Evolutionary conservation across 2,888 invertebrate species (phyloP).

Genomic region (Callosobruchus maculatus): DNA sequence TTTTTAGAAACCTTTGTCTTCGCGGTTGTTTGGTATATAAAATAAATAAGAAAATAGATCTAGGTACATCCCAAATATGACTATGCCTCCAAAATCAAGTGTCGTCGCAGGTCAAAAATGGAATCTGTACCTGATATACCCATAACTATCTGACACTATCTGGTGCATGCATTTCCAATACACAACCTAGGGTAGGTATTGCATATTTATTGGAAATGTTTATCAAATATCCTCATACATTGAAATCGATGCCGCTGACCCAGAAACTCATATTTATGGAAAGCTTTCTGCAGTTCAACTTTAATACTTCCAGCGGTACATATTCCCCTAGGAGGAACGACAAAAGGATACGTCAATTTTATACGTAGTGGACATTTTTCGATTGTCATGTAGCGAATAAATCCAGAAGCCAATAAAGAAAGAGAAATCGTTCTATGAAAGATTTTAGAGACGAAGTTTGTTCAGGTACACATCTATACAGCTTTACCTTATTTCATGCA

Average conservation of each 20-base stretch:
- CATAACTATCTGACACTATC: background rate
- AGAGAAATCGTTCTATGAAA: too few relatives aligned
- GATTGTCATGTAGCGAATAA: background rate
- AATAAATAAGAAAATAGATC: too few relatives aligned
- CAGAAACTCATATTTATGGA: background rate
- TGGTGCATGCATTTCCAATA: background rate
- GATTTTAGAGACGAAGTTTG: too few relatives aligned
- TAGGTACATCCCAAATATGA: background rate
- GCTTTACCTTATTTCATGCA: too few relatives aligned
- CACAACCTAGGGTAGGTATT: background rate
- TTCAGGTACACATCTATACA: too few relatives aligned
- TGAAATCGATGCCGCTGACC: background rate
- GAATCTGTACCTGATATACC: background rate
- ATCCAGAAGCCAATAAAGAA: background rate
- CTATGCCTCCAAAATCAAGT: background rate
- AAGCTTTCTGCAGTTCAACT: background rate
- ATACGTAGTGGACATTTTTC: conserved; percentile 11
- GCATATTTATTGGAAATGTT: background rate
- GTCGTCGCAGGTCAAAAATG: background rate
- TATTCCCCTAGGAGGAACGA: background rate
- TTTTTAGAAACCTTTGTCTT: too few relatives aligned
- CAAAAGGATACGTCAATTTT: conserved; percentile 11
- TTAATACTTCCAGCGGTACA: background rate
- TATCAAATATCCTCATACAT: background rate
- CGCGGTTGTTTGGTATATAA: too few relatives aligned